phyloP scores from a whole-genome alignment of 2,888 invertebrate species.

The Melieria crassipennis region DNA sequence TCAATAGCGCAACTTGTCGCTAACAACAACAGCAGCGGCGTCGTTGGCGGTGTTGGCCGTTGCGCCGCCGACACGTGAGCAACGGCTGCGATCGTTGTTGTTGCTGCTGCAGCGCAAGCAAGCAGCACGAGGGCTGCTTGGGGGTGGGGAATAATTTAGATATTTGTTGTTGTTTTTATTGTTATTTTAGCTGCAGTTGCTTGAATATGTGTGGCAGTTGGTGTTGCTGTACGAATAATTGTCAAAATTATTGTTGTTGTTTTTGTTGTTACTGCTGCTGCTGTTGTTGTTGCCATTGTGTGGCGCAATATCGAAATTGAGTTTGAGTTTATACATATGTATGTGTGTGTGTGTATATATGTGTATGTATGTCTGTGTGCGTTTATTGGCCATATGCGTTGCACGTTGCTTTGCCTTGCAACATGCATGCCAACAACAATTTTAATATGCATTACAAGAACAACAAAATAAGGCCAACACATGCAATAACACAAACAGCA shows the following conservation, averaged over 20 bases:
- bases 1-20: background rate
- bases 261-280: background rate
- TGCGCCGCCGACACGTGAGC: background rate
- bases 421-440: background rate
- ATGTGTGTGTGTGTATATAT: background rate
- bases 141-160: background rate
- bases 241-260: background rate
- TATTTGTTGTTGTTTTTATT: no score
- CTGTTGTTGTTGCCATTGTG: background rate
- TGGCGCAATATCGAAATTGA: background rate
- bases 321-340: background rate
- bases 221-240: background rate
- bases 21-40: background rate
- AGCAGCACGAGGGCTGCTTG: background rate
- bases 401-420: background rate
- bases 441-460: background rate
- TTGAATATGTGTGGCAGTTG: no score
- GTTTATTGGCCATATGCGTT: conserved; percentile 3
- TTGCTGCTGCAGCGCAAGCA: background rate
- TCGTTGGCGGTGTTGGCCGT: no score
- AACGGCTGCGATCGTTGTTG: background rate
- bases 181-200: no score
- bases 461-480: background rate
- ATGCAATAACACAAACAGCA: background rate
- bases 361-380: background rate